phyloP scores from a whole-genome alignment of 1,140 invertebrate species.

The Heterodera schachtii region DNA sequence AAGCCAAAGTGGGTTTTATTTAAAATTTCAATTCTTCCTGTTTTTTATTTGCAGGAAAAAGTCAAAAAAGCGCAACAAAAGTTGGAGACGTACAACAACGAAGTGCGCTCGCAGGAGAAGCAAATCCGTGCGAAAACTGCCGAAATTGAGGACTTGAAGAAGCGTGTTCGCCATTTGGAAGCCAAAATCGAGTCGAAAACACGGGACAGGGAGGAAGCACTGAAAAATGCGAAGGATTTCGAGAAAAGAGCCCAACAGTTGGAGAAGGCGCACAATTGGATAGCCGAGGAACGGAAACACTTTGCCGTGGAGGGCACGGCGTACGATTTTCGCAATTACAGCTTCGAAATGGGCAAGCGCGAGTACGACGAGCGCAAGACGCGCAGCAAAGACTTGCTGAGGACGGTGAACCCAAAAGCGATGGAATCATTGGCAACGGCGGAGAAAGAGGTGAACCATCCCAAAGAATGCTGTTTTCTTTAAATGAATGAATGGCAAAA shows the following conservation, averaged over 20 bases:
- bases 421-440: conserved; percentile 45
- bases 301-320: conserved; percentile 45
- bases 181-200: conserved; percentile 27
- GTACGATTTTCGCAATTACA: conserved; percentile 54
- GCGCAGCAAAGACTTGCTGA: conserved; percentile 39
- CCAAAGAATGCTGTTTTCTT: no score
- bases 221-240: conserved; percentile 30
- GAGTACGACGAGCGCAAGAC: conserved; percentile 37
- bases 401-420: conserved; percentile 47
- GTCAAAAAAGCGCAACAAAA: conserved; percentile 31
- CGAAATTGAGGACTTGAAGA: conserved; percentile 46
- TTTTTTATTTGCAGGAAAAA: conserved; percentile 16
- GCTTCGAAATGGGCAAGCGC: conserved; percentile 38
- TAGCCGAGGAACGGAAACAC: conserved; percentile 52
- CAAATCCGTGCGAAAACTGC: conserved; percentile 15
- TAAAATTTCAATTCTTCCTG: neutral
- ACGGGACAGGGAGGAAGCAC: conserved; percentile 31
- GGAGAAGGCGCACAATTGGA: conserved; percentile 43
- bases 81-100: conserved; percentile 35
- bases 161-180: conserved; percentile 32
- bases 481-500: neutral
- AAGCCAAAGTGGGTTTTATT: conserved; percentile 2
- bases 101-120: conserved; percentile 37
- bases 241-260: conserved; percentile 27
- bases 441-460: conserved; percentile 31